phyloP scores from a whole-genome alignment of 2,888 invertebrate genomes.

The Eubasilissa splendida region DNA sequence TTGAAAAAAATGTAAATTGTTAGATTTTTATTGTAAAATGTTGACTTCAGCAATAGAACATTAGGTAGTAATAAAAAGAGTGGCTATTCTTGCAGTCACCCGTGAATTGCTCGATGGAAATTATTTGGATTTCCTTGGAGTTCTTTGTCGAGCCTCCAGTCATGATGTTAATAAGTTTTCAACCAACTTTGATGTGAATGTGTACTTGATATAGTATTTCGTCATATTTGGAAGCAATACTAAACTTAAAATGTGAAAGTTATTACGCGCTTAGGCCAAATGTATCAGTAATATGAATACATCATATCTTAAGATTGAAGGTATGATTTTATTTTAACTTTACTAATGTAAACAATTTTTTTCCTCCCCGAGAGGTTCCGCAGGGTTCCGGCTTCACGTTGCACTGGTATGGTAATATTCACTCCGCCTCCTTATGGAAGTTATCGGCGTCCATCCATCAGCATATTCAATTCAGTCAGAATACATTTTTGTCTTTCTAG shows the following conservation, averaged over 20 bases:
- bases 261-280: not conserved
- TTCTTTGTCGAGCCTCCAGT: too few species aligned
- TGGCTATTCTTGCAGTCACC: too few species aligned
- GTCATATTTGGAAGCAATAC: too few species aligned
- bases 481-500: conserved; percentile 6
- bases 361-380: conserved; percentile 58
- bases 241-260: not conserved
- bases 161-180: too few species aligned
- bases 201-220: too few species aligned
- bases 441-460: conserved; percentile 16
- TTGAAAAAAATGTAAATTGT: too few species aligned
- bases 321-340: conserved; percentile 36
- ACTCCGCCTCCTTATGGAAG: conserved; percentile 41
- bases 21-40: too few species aligned
- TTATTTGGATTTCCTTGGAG: too few species aligned
- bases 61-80: too few species aligned
- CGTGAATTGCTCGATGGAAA: too few species aligned
- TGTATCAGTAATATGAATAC: conserved; percentile 4
- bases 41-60: too few species aligned
- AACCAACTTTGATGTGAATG: too few species aligned
- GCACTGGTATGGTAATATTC: conserved; percentile 51
- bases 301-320: conserved; percentile 11
- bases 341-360: conserved; percentile 59
- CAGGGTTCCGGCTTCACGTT: conserved; percentile 53
- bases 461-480: conserved; percentile 24